A percentile compares a stretch with the other conserved stretches of the same genome.
These are phyloP conservation scores for Halocynthia aurantium DNA, from an alignment of 23 tunicate species.

Conservation along the genomic window DNA sequence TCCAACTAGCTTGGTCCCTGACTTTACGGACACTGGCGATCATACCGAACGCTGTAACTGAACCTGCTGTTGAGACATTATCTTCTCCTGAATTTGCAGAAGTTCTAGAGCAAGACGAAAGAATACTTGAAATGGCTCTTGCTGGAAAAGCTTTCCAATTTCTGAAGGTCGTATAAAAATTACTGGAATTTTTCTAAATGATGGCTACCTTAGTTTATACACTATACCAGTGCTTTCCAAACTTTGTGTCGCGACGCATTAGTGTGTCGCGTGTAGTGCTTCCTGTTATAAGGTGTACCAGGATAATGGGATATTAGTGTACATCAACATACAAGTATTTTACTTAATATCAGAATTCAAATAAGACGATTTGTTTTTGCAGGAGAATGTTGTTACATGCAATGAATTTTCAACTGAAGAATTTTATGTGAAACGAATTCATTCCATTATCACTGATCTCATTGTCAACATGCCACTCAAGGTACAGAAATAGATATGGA, in stretches of 20 bases:
- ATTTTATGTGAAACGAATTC: constrained; percentile 62
- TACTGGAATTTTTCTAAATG: no score
- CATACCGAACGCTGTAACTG: constrained; percentile 27
- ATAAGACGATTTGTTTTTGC: constrained; percentile 1
- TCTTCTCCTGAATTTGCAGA: constrained; percentile 19
- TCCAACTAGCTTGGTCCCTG: constrained; percentile 54
- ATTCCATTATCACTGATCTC: constrained; percentile 62
- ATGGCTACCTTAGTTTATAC: not conserved
- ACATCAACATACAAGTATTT: no score
- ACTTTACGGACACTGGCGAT: constrained; percentile 54
- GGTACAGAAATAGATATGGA: constrained; percentile 25
- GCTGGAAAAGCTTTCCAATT: constrained; percentile 51
- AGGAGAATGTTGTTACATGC: constrained; percentile 51
- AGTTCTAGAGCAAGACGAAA: constrained; percentile 83
- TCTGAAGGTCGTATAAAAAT: constrained; percentile 28
- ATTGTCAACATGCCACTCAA: constrained; percentile 87
- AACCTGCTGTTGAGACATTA: constrained; percentile 10
- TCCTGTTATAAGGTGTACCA: no score
- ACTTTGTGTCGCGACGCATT: no score
- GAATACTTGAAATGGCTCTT: constrained; percentile 43
- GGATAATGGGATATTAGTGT: no score
- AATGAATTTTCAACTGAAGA: constrained; percentile 57
- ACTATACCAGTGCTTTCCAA: no score
- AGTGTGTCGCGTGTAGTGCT: no score
- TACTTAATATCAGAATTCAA: no score